Percentiles rank a stretch among this genome's conserved stretches.
These are phyloP conservation scores for Hybognathus amarus DNA, from an alignment of 2,797 vertebrate species.

Conservation along the genomic window DNA sequence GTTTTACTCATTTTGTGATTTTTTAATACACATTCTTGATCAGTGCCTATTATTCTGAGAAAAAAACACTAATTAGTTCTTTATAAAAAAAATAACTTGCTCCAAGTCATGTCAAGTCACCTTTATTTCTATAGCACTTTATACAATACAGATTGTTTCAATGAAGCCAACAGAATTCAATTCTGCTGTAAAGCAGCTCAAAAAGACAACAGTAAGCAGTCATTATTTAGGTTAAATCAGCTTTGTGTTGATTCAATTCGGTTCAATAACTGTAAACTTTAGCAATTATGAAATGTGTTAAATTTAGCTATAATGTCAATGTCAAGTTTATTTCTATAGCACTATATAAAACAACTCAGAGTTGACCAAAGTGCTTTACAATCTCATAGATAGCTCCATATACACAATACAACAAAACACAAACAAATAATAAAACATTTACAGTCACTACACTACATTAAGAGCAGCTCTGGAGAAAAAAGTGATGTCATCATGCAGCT, in stretches of 20 bases:
- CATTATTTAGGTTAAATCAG: not conserved
- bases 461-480: not conserved
- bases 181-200: not conserved
- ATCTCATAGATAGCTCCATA: no score
- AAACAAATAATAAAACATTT: no score
- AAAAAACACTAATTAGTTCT: not conserved
- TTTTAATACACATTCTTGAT: not conserved
- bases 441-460: no score
- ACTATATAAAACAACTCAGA: no score
- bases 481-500: not conserved
- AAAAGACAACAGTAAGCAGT: not conserved
- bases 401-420: no score
- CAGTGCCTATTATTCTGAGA: not conserved
- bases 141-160: not conserved
- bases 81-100: not conserved
- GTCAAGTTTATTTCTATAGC: no score
- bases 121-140: not conserved
- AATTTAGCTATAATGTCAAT: not conserved
- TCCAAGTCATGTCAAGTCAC: not conserved
- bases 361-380: no score
- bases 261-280: not conserved
- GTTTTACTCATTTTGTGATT: not conserved
- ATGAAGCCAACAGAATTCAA: not conserved
- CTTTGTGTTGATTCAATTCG: not conserved
- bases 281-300: not conserved